phyloP scores from a whole-genome alignment of 1,140 invertebrate species.

The Brachionus rotundiformis region DNA sequence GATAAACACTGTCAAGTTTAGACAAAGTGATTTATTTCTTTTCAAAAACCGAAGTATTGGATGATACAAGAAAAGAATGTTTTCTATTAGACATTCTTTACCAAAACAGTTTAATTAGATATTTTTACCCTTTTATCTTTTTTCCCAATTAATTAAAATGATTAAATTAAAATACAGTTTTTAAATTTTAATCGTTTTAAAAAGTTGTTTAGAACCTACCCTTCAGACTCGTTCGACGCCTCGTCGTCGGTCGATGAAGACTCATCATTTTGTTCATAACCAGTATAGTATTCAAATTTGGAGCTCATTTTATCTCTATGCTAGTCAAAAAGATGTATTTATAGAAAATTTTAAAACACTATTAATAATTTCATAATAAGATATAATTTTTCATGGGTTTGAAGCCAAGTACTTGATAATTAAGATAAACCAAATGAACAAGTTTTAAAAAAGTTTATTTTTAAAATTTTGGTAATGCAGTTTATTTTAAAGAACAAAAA shows the following conservation, averaged over 20 bases:
- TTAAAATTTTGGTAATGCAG: background rate
- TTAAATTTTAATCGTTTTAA: too few species aligned
- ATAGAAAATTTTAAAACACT: too few species aligned
- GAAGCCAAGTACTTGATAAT: background rate
- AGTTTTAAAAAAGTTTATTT: background rate
- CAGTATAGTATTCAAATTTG: conserved; percentile 32
- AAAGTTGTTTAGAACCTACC: background rate
- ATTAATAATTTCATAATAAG: too few species aligned
- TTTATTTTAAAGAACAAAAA: background rate
- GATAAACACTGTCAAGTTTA: too few species aligned
- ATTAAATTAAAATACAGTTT: background rate
- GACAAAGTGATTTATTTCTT: too few species aligned
- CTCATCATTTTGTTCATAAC: conserved; percentile 43
- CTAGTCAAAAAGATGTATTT: background rate
- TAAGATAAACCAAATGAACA: background rate
- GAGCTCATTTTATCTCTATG: background rate
- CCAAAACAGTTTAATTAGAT: too few species aligned
- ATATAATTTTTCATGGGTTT: background rate
- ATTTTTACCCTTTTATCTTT: too few species aligned
- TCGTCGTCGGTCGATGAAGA: background rate
- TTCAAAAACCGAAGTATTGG: too few species aligned
- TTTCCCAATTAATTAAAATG: background rate
- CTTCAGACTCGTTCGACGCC: background rate
- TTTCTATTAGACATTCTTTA: too few species aligned
- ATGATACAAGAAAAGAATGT: too few species aligned